Conservation (phyloP, 2,113 vertebrate species). For the Oncorhynchus gorbuscha region DNA sequence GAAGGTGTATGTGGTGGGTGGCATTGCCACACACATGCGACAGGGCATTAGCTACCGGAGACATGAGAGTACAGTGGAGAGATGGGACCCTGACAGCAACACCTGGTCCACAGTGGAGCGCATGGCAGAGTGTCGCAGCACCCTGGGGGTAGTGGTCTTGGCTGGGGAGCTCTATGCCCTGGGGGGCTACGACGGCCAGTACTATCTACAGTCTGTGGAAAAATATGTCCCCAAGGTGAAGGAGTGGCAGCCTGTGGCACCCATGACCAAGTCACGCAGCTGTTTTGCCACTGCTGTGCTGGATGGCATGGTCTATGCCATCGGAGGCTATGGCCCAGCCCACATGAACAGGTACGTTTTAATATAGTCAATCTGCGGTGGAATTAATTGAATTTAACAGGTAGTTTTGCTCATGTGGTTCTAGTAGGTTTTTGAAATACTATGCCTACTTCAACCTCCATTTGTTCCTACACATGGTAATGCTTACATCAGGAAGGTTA, state of each 20-base stretch:
- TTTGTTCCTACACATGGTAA: slow-evolving; percentile 11
- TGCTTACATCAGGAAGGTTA: neutral
- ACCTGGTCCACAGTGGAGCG: slow-evolving; percentile 88
- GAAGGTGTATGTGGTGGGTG: slow-evolving; percentile 93
- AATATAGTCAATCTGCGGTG: neutral
- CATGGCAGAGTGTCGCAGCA: slow-evolving; percentile 93
- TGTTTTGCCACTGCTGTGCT: slow-evolving; percentile 92
- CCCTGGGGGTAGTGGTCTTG: slow-evolving; percentile 88
- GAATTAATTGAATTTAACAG: neutral
- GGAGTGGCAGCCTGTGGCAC: slow-evolving; percentile 93
- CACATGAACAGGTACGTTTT: slow-evolving; percentile 93
- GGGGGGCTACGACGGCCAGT: slow-evolving; percentile 94
- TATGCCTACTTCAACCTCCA: neutral
- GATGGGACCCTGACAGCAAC: slow-evolving; percentile 96
- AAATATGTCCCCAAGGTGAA: slow-evolving; percentile 92
- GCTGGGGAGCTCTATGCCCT: slow-evolving; percentile 93
- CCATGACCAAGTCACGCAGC: slow-evolving; percentile 93
- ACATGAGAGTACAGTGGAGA: slow-evolving; percentile 93
- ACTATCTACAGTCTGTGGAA: slow-evolving; percentile 93
- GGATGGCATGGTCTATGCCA: slow-evolving; percentile 96
- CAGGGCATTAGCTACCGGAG: slow-evolving; percentile 90
- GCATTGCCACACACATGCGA: slow-evolving; percentile 91
- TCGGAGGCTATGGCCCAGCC: slow-evolving; percentile 93
- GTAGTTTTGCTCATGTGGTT: neutral
- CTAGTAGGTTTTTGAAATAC: neutral